phyloP scores from a whole-genome alignment of 2,113 vertebrate genomes.

The Hoplias malabaricus region DNA sequence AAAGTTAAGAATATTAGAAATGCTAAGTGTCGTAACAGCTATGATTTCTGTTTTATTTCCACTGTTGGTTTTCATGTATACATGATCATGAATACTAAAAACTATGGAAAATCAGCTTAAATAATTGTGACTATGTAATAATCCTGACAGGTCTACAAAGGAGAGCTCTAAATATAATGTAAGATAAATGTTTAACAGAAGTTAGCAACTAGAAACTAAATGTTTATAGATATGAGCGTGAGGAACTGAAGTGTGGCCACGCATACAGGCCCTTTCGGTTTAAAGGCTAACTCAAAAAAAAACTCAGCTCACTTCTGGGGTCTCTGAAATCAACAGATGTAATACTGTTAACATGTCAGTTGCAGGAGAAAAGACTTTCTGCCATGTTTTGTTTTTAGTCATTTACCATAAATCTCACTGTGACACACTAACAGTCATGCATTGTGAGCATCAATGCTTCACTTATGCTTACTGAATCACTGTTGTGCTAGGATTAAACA shows the following conservation, averaged over 20 bases:
- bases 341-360: background rate
- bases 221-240: background rate
- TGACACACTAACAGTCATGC: constrained; percentile 14
- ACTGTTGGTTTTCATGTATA: too few species aligned
- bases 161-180: too few species aligned
- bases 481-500: background rate
- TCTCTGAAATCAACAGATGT: background rate
- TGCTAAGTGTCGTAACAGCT: too few species aligned
- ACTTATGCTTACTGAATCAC: constrained; percentile 22
- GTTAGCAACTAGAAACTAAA: too few species aligned
- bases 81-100: too few species aligned
- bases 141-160: too few species aligned
- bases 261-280: too few species aligned
- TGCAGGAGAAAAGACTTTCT: background rate
- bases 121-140: too few species aligned
- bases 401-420: constrained; percentile 23
- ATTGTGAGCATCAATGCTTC: background rate
- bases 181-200: too few species aligned
- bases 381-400: background rate
- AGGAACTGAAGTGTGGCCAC: background rate
- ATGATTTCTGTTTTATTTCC: too few species aligned
- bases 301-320: background rate
- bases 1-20: too few species aligned
- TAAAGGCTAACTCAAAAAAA: background rate
- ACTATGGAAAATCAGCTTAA: too few species aligned